Percentiles rank a stretch among this genome's conserved stretches.
phyloP scores from a whole-genome alignment of 2,888 invertebrate species.

The Itoplectis maculator region DNA sequence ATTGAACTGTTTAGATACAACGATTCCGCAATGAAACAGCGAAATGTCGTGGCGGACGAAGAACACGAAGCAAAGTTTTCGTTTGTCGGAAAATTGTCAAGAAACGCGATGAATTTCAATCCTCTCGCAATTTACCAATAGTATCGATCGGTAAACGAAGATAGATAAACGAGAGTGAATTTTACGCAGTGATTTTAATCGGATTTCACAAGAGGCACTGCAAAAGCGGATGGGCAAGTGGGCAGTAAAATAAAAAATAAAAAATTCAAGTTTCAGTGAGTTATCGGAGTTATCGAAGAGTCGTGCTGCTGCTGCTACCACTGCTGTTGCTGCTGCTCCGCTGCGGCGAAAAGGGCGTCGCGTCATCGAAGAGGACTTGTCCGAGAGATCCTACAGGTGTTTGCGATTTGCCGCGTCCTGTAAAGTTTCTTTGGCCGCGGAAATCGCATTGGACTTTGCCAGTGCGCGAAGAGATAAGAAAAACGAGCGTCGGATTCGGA shows the following conservation, averaged over 20 bases:
- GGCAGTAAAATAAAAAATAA: background rate
- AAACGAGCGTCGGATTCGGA: background rate
- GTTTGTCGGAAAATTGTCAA: background rate
- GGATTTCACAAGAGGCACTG: background rate
- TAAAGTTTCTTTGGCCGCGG: conserved; percentile 1
- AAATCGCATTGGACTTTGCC: background rate
- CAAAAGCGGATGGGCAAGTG: background rate
- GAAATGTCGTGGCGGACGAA: background rate
- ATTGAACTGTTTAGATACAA: background rate
- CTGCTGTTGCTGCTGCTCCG: no score
- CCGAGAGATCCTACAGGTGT: conserved; percentile 52
- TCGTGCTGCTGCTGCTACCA: background rate
- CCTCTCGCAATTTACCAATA: background rate
- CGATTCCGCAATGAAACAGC: conserved; percentile 25
- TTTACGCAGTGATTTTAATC: background rate
- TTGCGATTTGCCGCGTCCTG: background rate
- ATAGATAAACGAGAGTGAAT: background rate
- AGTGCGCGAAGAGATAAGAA: no score
- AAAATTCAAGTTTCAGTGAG: conserved; percentile 8
- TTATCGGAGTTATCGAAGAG: conserved; percentile 17
- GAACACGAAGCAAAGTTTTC: background rate
- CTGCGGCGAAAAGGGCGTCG: background rate
- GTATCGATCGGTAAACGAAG: background rate
- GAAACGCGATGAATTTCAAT: background rate
- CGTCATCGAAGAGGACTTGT: conserved; percentile 30